Base-by-base conservation (phyloP, 2,113 vertebrate species). In the Numida meleagris region DNA sequence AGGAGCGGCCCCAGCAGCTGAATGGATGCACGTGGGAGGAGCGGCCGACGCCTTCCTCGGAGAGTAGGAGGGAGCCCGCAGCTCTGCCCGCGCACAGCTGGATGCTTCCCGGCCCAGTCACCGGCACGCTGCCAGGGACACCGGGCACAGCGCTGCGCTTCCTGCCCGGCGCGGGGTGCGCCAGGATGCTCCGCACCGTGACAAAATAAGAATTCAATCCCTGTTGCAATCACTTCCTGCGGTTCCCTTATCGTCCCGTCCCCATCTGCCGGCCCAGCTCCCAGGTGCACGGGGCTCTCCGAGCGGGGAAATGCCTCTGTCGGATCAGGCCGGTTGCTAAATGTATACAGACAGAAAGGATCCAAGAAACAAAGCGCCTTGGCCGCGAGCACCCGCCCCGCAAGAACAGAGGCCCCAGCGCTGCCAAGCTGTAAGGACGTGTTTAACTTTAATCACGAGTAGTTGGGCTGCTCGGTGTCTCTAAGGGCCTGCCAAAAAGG, bases 51-150 rank as follows among this genome's bases (percentile, higher is more conserved):
- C 82, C 71, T 76, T 76, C 33, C 67, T 46, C 16, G 0, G 0
- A 7, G 84, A 91, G 91, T 62, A 65, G 93, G 87, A 95, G 89
- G 15, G 27, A 53, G 51, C 51, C 27, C 51, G 15, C 51, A 53
- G 51, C 51, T 53, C 51, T 53, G 27, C 51, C 25, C 8, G 27
- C 15, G 15, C 51, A 53, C 75, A 62, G 9, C 58, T 36, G 71
- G 93, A 74, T 93, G 19, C 71, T 58, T 79, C 19, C 55, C 45
- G 48, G 34, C 36, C 53, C 78, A 89, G 82, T 90, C 90, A 93
- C 75, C 92, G 66, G 36, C 71, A 57, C 12, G 24, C 77, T 8
- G 29, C 0, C 43, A 14, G 72, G 58, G 62, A 88, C 53, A 55
- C 17, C 6, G 17, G 55, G 55, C 55, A 33, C 55, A 18, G 55